Evolutionary conservation across 1,140 invertebrate species (phyloP).

Genomic region (Megalonaias nervosa): DNA sequence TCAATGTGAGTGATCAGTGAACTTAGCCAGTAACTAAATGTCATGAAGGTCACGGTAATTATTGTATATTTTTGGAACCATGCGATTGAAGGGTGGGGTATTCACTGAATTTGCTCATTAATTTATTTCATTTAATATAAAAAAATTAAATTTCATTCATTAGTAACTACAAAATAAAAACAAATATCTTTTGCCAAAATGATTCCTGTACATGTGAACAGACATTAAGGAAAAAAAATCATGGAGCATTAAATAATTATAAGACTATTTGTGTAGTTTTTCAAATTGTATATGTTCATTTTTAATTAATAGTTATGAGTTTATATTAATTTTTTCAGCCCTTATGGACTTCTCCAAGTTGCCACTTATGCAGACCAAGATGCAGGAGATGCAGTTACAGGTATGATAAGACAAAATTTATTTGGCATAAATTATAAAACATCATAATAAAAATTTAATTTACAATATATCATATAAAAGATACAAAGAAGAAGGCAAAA

Average conservation of each 20-base stretch:
- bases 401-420: constrained; percentile 27
- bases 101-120: neutral
- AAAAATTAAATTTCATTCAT: too few relatives aligned
- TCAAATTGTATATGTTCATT: too few relatives aligned
- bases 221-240: too few relatives aligned
- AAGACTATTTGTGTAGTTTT: too few relatives aligned
- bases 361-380: constrained; percentile 94
- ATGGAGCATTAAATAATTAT: neutral
- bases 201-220: too few relatives aligned
- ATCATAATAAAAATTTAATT: neutral
- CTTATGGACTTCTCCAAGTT: constrained; percentile 92
- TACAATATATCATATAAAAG: neutral
- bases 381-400: constrained; percentile 70
- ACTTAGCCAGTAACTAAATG: too few relatives aligned
- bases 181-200: too few relatives aligned
- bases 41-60: too few relatives aligned
- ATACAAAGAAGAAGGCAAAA: neutral
- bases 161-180: too few relatives aligned
- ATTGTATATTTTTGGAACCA: neutral
- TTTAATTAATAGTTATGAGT: too few relatives aligned
- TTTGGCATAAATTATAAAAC: neutral
- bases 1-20: too few relatives aligned
- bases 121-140: too few relatives aligned
- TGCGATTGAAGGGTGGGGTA: neutral
- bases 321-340: constrained; percentile 74